Evolutionary conservation across 2,797 vertebrate species (phyloP), one percentile per base, ranked within the genome.

Genomic region (Agapornis canus): DNA sequence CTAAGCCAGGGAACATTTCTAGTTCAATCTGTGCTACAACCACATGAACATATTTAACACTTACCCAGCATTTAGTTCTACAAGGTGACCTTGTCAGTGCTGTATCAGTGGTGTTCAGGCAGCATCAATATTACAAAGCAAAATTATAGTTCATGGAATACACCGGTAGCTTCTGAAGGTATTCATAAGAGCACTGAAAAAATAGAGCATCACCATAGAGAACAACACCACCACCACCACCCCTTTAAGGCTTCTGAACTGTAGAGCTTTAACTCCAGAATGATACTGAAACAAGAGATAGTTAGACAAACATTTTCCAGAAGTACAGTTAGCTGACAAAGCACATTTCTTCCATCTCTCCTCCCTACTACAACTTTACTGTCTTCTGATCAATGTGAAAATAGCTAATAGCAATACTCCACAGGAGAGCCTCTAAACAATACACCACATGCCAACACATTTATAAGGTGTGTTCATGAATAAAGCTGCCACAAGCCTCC

Each of bases 11-110:
- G 25, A 89, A 75, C 25, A 16, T 48, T 91, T 82, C 84, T 45
- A 31, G 70, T 37, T 66, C 72, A 92, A 65, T 80, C 48, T 39
- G 27, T 56, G 69, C 81, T 81, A 56, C 51, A 82, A 27, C 23
- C 45, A 45, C 47, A 82, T 15, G 57, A 42, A 37, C 66, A 31
- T 49, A 72, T 84, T 70, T 90, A 94, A 86, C 90, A 92, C 79
- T 87, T 57, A 11, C 32, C 65, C 37, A 75, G 42, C 42, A 43
- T 57, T 51, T 73, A 45, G 63, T 42, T 56, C 47, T 72, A 29
- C 76, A 51, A 37, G 59, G 75, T 42, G 89, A 86, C 63, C 81
- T 39, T 72, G 71, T 32, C 45, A 65, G 42, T 39, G 90, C 57
- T 49, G 63, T 71, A 91, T 51, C 72, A 51, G 86, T 37, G 42